Evolutionary conservation across 2,113 vertebrate species (phyloP), one percentile per base, ranked within the genome.

Genomic region (Pica pica): DNA sequence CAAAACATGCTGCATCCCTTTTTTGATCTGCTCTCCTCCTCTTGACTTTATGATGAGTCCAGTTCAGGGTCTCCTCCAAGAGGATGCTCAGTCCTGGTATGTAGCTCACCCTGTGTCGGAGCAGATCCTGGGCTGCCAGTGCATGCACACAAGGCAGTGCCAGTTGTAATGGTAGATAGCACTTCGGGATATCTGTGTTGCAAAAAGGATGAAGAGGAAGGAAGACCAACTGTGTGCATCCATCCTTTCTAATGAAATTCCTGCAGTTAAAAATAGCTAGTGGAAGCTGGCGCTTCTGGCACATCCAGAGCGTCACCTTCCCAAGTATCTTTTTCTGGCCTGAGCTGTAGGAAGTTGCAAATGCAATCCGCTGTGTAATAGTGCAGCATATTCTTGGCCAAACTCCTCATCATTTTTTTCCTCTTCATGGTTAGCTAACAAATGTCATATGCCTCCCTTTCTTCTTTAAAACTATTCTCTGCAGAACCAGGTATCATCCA

Each of bases 241-340:
- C 89, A 92, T 83, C 85, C 65, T 92, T 90, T 86, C 77, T 83
- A 90, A 83, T 96, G 82, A 87, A 93, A 94, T 95, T 94, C 80
- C 83, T 89, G 57, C 64, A 64, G 90, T 92, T 94, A 96, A 95
- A 94, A 96, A 93, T 93, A 96, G 83, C 49, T 80, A 21, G 53
- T 90, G 83, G 88, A 95, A 96, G 92, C 93, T 93, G 93, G 90
- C 10, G 3, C 93, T 96, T 93, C 92, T 96, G 95, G 80, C 95
- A 90, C 73, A 95, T 95, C 92, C 83, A 92, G 79, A 96, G 92
- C 1, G 10, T 96, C 92, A 96, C 94, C 94, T 96, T 94, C 95
- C 93, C 88, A 92, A 96, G 89, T 81, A 86, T 89, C 94, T 96
- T 96, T 96, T 96, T 92, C 93, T 96, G 95, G 92, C 94, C 94